Percentiles rank a stretch among this genome's conserved stretches.
phyloP scores from a whole-genome alignment of 37 sponge, comb jelly and placozoan genomes.

The Halichondria panicea region DNA sequence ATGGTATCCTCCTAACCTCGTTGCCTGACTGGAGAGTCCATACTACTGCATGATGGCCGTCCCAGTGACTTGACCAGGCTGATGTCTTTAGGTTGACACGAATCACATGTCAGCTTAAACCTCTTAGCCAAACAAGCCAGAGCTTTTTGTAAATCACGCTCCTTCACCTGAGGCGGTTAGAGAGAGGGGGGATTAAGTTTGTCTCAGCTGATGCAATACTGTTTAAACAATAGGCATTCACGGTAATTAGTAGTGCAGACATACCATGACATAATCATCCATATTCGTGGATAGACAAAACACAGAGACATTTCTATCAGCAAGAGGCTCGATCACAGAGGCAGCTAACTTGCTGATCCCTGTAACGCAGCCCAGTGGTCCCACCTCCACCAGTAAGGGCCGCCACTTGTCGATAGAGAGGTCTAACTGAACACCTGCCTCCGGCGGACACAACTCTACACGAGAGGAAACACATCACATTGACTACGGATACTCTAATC shows the following conservation, averaged over 20 bases:
- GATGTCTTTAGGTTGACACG: slow-evolving; percentile 12
- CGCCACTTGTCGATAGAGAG: slow-evolving; percentile 36
- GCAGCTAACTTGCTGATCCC: slow-evolving; percentile 65
- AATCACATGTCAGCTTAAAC: slow-evolving; percentile 48
- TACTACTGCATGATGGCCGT: neutral
- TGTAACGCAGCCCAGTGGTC: slow-evolving; percentile 47
- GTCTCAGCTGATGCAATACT: neutral
- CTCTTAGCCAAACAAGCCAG: slow-evolving; percentile 39
- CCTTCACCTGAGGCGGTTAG: slow-evolving; percentile 32
- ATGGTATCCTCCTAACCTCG: slow-evolving; percentile 12
- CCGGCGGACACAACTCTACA: too few relatives aligned
- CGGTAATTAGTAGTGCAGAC: neutral
- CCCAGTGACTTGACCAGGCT: slow-evolving; percentile 15
- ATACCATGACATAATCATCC: slow-evolving; percentile 72
- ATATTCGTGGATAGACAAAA: slow-evolving; percentile 70
- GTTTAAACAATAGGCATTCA: too few relatives aligned
- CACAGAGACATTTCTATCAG: slow-evolving; percentile 54
- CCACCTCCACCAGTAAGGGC: slow-evolving; percentile 62
- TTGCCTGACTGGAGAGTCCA: slow-evolving; percentile 10
- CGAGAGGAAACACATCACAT: too few relatives aligned
- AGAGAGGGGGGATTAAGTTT: neutral
- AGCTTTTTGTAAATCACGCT: slow-evolving; percentile 44
- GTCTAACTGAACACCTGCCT: too few relatives aligned
- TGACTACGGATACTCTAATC: too few relatives aligned
- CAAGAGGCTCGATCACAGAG: slow-evolving; percentile 56